Evolutionary conservation across 2,888 invertebrate species (phyloP).

Genomic region (Euproctis similis): DNA sequence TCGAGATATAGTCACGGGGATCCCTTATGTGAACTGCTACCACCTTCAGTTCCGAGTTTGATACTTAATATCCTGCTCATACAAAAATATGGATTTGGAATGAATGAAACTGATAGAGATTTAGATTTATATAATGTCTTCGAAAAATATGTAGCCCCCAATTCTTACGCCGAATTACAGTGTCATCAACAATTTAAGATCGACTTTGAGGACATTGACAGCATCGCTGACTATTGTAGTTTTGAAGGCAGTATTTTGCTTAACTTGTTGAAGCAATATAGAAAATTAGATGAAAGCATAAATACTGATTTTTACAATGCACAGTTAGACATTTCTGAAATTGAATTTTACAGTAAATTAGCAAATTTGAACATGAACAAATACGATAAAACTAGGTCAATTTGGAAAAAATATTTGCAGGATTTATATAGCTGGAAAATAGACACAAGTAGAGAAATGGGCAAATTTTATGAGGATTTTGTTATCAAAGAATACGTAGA

Average conservation of each 20-base stretch:
- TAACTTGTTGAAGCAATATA: conserved; percentile 15
- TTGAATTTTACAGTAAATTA: conserved; percentile 29
- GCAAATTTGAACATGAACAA: conserved; percentile 24
- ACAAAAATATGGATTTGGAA: conserved; percentile 36
- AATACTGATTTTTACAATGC: conserved; percentile 15
- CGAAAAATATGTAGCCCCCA: conserved; percentile 19
- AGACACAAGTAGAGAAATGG: conserved; percentile 17
- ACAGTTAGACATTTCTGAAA: conserved; percentile 3
- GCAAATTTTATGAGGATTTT: conserved; percentile 26
- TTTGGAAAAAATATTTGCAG: conserved; percentile 17
- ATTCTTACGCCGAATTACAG: conserved; percentile 22
- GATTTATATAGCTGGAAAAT: conserved; percentile 19
- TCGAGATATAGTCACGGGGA: conserved; percentile 81
- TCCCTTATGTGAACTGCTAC: conserved; percentile 79
- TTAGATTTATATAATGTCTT: conserved; percentile 20
- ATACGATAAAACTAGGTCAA: conserved; percentile 3
- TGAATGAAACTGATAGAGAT: conserved; percentile 7
- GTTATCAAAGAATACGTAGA: conserved; percentile 34
- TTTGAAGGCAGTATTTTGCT: conserved; percentile 25
- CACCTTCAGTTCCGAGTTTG: conserved; percentile 78
- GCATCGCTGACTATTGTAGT: conserved; percentile 18
- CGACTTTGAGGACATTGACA: conserved; percentile 17
- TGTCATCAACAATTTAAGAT: conserved; percentile 17
- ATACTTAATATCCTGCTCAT: conserved; percentile 74
- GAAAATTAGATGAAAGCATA: conserved; percentile 15